Conservation (phyloP, 2,113 vertebrate genomes). For the Bubo blakistoni region DNA sequence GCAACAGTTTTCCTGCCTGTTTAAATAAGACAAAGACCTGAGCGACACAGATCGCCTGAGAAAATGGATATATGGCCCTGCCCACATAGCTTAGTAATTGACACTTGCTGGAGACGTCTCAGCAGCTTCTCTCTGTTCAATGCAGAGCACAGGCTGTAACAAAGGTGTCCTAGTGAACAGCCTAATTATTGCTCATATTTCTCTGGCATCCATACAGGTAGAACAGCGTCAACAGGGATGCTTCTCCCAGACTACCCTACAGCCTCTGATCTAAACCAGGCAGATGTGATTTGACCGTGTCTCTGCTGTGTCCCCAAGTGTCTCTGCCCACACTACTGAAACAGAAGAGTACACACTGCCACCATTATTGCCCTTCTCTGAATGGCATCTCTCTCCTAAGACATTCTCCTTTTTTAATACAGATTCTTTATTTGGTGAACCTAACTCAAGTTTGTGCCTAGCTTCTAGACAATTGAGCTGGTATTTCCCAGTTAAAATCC, state of each 20-base stretch:
- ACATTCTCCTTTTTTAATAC: neutral
- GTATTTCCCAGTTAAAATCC: neutral
- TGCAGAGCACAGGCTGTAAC: neutral
- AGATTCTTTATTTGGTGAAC: neutral
- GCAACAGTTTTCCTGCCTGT: neutral
- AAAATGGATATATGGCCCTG: neutral
- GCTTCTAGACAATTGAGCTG: neutral
- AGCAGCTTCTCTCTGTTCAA: neutral
- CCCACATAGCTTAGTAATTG: neutral
- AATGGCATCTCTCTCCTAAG: neutral
- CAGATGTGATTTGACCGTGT: rapidly evolving
- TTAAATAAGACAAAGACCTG: neutral
- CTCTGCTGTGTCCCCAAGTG: neutral
- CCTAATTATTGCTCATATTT: neutral
- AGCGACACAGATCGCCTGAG: neutral
- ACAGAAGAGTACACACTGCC: rapidly evolving
- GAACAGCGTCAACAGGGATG: neutral
- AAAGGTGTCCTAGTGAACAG: neutral
- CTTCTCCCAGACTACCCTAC: neutral
- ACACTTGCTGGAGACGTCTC: neutral
- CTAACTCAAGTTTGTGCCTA: neutral
- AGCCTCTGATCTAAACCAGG: neutral
- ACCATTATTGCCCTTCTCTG: neutral
- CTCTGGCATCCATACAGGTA: neutral
- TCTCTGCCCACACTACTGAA: neutral